Evolutionary conservation across 2,888 invertebrate species (phyloP).

Genomic region (Cephus sareptanus): DNA sequence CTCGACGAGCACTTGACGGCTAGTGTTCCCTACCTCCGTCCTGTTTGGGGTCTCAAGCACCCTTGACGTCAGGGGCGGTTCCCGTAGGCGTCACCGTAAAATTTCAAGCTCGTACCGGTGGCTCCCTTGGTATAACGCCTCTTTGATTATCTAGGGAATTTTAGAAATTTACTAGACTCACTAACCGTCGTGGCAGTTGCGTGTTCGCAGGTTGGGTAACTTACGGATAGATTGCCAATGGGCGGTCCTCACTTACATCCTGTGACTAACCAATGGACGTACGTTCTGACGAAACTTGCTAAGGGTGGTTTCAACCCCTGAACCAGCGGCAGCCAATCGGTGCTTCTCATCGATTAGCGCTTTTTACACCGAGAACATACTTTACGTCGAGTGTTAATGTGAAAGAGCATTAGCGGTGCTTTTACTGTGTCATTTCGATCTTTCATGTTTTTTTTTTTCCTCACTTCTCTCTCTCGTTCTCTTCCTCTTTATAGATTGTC

Average conservation of each 20-base stretch:
- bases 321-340: conserved; percentile 46
- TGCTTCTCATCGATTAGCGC: conserved; percentile 57
- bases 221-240: conserved; percentile 17
- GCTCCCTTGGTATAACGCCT: conserved; percentile 19
- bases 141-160: conserved; percentile 23
- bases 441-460: conserved; percentile 27
- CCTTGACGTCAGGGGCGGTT: conserved; percentile 56
- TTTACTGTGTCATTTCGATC: conserved; percentile 57
- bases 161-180: conserved; percentile 24
- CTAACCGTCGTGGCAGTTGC: not conserved
- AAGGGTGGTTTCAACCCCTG: conserved; percentile 31
- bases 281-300: not conserved
- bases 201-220: conserved; percentile 5
- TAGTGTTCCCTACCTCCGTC: conserved; percentile 61
- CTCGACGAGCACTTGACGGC: conserved; percentile 65
- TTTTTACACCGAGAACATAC: conserved; percentile 60
- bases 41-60: conserved; percentile 56
- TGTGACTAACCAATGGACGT: conserved; percentile 32
- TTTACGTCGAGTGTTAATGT: conserved; percentile 63
- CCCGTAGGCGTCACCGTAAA: conserved; percentile 27
- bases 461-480: conserved; percentile 21
- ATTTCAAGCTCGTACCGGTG: not conserved
- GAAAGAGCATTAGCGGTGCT: conserved; percentile 62
- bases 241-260: conserved; percentile 34
- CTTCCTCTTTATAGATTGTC: conserved; percentile 18